Conservation (phyloP, 2,797 vertebrate genomes). For the Neoniphon sammara region DNA sequence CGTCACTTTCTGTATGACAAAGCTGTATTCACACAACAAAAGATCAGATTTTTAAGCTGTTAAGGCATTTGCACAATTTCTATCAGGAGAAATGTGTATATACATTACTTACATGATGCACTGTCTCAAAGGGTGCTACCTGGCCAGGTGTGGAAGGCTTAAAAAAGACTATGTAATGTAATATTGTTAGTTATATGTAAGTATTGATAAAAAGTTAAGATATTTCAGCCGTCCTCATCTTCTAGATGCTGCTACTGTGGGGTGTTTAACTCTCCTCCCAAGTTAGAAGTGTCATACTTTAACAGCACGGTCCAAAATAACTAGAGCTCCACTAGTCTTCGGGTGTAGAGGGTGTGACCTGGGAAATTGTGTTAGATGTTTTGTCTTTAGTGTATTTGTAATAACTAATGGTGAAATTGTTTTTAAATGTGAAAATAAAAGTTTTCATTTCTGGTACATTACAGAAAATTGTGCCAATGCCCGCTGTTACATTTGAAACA, state of each 20-base stretch:
- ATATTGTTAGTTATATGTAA: neutral
- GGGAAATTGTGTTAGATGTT: neutral
- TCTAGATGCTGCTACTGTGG: conserved; percentile 4
- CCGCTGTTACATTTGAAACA: neutral
- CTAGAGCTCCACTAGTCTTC: too few species aligned
- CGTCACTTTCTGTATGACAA: neutral
- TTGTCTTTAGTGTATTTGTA: conserved; percentile 18
- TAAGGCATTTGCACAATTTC: neutral
- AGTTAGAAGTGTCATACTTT: neutral
- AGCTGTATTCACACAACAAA: neutral
- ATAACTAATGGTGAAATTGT: conserved; percentile 38
- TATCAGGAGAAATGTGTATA: neutral
- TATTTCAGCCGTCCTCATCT: neutral
- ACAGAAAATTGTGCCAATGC: neutral
- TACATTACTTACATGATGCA: too few species aligned
- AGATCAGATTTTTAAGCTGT: conserved; percentile 1
- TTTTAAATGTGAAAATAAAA: conserved; percentile 39
- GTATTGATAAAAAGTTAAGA: neutral
- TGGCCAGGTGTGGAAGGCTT: too few species aligned
- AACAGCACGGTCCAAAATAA: neutral
- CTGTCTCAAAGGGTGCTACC: too few species aligned
- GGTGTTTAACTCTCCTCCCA: conserved; percentile 8
- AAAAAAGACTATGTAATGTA: neutral
- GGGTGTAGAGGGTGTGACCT: conserved; percentile 1
- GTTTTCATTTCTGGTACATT: conserved; percentile 16